Evolutionary conservation across 2,888 invertebrate species (phyloP), one percentile per base, ranked within the genome.

Genomic region (Bugula neritina): DNA sequence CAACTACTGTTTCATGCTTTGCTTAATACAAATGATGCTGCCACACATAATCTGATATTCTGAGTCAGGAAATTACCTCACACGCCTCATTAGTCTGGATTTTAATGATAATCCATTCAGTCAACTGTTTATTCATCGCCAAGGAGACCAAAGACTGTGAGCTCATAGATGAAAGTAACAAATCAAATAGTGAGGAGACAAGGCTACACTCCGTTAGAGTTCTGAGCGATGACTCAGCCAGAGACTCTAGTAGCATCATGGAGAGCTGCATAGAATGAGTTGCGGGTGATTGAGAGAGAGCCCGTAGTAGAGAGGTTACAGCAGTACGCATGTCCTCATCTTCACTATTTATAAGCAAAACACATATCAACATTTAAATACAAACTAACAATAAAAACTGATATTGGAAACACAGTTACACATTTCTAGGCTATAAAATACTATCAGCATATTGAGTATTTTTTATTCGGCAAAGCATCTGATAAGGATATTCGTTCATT

Each of bases 71-170:
- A 5, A 5, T 63, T 34, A 63, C 63, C 63, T 63, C 31, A 31
- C 63, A 63, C 5, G 63, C 63, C 10, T 63, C 34, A 2, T 31
- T 5, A 29, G 63, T 17, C 31, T 63, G 63, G 5, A 63, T 31
- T 34, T 63, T 21, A 29, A 13, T 31, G 17, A 63, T 63, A 63
- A 63, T 63, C 63, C 63, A 63, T 25, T 63, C 63, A 63, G 3
- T 63, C 25, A 63, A 31, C 21, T 25, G 63, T n/a, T 63, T 63
- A 34, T 63, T 63, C 63, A 63, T 63, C 63, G 63, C 31, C 63
- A 63, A 25, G 63, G 63, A 63, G 31, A 63, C 27, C 13, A 63
- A 10, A 63, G 63, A 63, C 63, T 31, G 63, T 25, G 63, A 25
- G 31, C 25, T 10, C 10, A 27, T 27, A 29, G 63, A 25, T 2